Percentiles rank a stretch among this genome's conserved stretches.
Conservation (phyloP, 2,113 vertebrate species). For the Rhizomys pruinosus region DNA sequence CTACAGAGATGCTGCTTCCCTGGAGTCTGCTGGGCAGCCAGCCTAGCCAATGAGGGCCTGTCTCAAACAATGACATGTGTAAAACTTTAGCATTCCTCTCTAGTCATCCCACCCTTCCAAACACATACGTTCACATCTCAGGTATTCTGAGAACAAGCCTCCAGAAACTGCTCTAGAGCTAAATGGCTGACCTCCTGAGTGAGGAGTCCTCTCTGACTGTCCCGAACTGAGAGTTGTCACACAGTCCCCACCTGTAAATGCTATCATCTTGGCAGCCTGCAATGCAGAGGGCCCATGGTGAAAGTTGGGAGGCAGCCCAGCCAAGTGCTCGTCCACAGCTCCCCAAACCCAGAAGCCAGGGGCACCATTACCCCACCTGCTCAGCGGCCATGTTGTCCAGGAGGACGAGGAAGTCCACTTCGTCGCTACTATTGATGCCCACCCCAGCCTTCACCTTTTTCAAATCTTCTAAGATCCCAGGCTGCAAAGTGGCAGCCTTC, state of each 20-base stretch:
- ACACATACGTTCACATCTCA: not conserved
- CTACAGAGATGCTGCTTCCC: too few relatives aligned
- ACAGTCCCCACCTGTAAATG: not conserved
- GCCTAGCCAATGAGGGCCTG: not conserved
- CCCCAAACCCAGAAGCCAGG: not conserved
- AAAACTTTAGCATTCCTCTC: not conserved
- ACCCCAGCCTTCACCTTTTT: slow-evolving; percentile 89
- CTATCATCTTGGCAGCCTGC: not conserved
- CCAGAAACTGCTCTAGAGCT: not conserved
- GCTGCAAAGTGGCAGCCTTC: slow-evolving; percentile 85
- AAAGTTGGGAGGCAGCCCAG: not conserved
- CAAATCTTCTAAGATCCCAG: slow-evolving; percentile 92
- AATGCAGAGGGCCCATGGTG: not conserved
- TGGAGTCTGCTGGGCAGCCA: not conserved
- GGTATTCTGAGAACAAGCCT: not conserved
- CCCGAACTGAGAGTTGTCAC: accelerated
- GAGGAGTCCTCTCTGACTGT: not conserved
- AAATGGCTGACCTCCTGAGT: not conserved
- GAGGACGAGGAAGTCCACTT: slow-evolving; percentile 93
- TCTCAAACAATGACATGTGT: not conserved
- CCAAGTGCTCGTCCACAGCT: not conserved
- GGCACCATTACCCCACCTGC: slow-evolving; percentile 87
- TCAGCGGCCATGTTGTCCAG: slow-evolving; percentile 94
- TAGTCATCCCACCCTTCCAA: not conserved
- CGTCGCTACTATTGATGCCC: slow-evolving; percentile 86